These are phyloP conservation scores for Centruroides sculpturatus DNA, from an alignment of 1,140 invertebrate species.

Conservation along the genomic window DNA sequence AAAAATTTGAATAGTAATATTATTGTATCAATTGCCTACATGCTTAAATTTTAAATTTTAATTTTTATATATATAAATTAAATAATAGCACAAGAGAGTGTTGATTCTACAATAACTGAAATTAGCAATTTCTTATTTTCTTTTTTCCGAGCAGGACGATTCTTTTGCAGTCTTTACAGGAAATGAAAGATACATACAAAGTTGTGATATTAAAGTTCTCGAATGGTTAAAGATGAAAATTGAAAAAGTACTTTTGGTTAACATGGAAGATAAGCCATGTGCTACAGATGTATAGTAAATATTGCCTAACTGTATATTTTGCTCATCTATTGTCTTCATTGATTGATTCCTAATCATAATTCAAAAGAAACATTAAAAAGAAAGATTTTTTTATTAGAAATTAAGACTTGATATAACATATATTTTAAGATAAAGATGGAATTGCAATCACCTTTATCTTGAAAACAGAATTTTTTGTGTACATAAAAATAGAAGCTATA, in stretches of 20 bases:
- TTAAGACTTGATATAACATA: too few species aligned
- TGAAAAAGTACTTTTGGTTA: conserved; percentile 51
- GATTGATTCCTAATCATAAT: too few species aligned
- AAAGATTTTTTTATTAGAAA: too few species aligned
- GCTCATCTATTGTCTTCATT: too few species aligned
- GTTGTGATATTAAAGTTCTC: conserved; percentile 44
- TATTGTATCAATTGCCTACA: background rate
- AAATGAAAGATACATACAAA: conserved; percentile 47
- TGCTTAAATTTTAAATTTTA: background rate
- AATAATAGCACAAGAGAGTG: too few species aligned
- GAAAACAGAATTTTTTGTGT: too few species aligned
- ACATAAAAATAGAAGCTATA: too few species aligned
- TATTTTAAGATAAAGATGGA: too few species aligned
- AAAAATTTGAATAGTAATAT: background rate
- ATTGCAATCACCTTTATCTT: too few species aligned
- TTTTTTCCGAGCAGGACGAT: conserved; percentile 24
- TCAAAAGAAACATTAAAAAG: too few species aligned
- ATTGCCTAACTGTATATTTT: too few species aligned
- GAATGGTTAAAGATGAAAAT: conserved; percentile 54
- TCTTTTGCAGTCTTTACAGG: conserved; percentile 28
- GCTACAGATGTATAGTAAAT: background rate
- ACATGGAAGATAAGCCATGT: conserved; percentile 45
- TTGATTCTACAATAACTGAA: too few species aligned
- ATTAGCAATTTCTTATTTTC: background rate
- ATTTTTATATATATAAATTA: background rate